Evolutionary conservation across 2,797 vertebrate species (phyloP), one percentile per base, ranked within the genome.

Genomic region (Pogonophryne albipinna): DNA sequence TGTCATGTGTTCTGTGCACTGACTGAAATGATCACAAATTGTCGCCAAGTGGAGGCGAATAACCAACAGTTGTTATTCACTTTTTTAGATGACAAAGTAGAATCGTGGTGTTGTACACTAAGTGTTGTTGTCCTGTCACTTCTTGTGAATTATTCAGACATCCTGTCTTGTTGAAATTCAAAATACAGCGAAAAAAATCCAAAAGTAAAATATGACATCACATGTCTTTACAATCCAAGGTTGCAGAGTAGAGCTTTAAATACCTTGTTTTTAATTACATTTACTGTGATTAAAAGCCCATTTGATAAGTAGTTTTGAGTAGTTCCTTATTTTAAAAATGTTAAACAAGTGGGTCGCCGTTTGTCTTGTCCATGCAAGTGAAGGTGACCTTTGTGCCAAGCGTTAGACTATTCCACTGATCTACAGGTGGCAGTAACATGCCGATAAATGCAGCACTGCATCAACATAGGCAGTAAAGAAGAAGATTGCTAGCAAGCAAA

Each of bases 121-220:
- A 80, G 65, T 64, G 69, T 75, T 83, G 84, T 64, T 83, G 65
- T 80, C 49, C 59, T 75, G 58, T 66, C 70, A 79, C 60, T 50
- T 80, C 57, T 44, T 47, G 53, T 81, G 58, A 83, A 81, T 85
- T 86, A 87, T 82, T 87, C 70, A 75, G 47, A 62, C 70, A 42
- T 53, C 64, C 69, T 76, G 41, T 73, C 58, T 69, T 59, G 66
- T 78, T 59, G 19, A 76, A 76, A 56, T 51, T 59, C 2, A 79
- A 69, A 56, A 78, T 76, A 76, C 62, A 57, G n/a, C 13, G 34
- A 42, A 51, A 64, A 27, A 67, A 79, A 72, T 76, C 16, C 67
- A 46, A 65, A 80, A 80, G 71, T 66, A 38, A 47, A 76, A 65
- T 67, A 47, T 61, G 63, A 73, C 71, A 62, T 76, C 44, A 51